These are phyloP conservation scores for Euproctis similis DNA, from an alignment of 2,888 invertebrate species.

Conservation along the genomic window DNA sequence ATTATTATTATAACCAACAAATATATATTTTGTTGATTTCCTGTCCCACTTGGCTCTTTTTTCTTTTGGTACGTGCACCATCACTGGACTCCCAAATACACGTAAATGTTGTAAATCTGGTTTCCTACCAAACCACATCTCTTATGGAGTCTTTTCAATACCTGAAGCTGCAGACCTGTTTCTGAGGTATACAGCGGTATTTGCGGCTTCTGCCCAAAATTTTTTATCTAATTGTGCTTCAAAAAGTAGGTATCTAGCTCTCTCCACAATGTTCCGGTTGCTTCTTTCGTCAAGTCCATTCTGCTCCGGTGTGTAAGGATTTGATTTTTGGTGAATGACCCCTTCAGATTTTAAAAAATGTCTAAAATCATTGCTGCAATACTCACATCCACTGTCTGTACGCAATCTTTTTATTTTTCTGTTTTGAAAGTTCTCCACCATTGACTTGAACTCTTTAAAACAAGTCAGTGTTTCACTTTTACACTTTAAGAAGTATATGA, in stretches of 20 bases:
- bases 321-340: conserved; percentile 5
- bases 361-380: conserved; percentile 5
- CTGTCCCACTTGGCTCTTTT: too few relatives aligned
- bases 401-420: conserved; percentile 25
- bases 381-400: conserved; percentile 3
- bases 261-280: too few relatives aligned
- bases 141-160: conserved; percentile 11
- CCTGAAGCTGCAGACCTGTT: too few relatives aligned
- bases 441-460: conserved; percentile 16
- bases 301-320: conserved; percentile 7
- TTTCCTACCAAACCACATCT: conserved; percentile 7
- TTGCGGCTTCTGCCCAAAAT: too few relatives aligned
- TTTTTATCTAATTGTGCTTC: too few relatives aligned
- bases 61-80: conserved; percentile 7
- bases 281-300: conserved; percentile 8
- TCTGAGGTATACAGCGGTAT: too few relatives aligned
- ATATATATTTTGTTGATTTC: too few relatives aligned
- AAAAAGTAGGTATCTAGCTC: too few relatives aligned
- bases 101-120: too few relatives aligned
- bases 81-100: conserved; percentile 8
- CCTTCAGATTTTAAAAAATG: too few relatives aligned
- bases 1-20: too few relatives aligned
- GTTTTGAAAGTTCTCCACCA: conserved; percentile 24
- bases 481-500: too few relatives aligned
- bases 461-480: conserved; percentile 14